These are phyloP conservation scores for Arrhamphus sclerolepis DNA, from an alignment of 2,797 vertebrate genomes.

Conservation along the genomic window DNA sequence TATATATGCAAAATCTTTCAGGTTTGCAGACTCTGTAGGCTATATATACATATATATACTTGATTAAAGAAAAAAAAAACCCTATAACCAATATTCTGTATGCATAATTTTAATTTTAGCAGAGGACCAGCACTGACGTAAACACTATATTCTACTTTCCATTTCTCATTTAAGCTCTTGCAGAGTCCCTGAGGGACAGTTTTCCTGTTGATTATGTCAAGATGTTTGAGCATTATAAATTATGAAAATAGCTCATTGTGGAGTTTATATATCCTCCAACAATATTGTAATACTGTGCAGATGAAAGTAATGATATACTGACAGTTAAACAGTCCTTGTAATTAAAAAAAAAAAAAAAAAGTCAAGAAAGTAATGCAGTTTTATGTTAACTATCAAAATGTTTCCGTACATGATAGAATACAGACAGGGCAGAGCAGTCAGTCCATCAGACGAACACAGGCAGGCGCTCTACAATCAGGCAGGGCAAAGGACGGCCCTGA, in stretches of 20 bases:
- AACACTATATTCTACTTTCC: neutral
- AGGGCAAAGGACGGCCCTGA: conserved; percentile 64
- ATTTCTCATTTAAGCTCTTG: conserved; percentile 8
- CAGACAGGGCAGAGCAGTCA: too few species aligned
- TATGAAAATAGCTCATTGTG: neutral
- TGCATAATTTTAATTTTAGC: conserved; percentile 1
- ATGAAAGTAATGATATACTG: too few species aligned
- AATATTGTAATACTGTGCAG: conserved; percentile 3
- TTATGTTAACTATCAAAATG: too few species aligned
- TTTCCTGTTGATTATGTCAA: conserved; percentile 5
- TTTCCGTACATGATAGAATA: too few species aligned
- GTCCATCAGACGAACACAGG: neutral
- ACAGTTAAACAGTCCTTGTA: too few species aligned
- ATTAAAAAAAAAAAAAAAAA: too few species aligned
- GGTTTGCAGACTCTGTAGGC: too few species aligned
- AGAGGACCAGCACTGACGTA: too few species aligned
- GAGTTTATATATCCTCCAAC: conserved; percentile 4
- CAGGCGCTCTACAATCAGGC: conserved; percentile 72
- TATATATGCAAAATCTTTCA: too few species aligned
- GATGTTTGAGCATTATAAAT: neutral
- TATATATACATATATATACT: too few species aligned
- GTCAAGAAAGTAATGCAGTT: too few species aligned
- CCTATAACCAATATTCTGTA: conserved; percentile 5
- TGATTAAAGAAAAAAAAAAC: too few species aligned
- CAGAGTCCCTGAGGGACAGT: neutral